Conservation (phyloP, 2,797 vertebrate species). For the Halcyon smyrnensis region DNA sequence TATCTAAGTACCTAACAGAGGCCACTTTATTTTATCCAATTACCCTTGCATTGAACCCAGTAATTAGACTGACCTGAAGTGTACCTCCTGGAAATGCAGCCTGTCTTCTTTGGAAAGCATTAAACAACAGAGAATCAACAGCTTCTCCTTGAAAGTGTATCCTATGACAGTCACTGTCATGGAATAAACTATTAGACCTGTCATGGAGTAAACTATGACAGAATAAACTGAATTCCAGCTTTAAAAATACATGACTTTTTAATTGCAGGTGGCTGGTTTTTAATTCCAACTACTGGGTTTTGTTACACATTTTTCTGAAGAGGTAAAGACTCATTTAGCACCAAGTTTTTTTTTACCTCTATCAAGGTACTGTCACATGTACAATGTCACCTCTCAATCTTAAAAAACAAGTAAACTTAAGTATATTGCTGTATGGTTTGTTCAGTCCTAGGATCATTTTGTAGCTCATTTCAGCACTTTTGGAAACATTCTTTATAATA, state of each 20-base stretch:
- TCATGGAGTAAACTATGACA: no score
- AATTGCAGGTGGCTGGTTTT: not conserved
- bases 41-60: not conserved
- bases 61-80: not conserved
- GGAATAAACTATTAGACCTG: no score
- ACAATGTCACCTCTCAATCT: not conserved
- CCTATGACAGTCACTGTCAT: not conserved
- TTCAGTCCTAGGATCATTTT: not conserved
- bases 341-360: not conserved
- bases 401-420: not conserved
- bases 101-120: not conserved
- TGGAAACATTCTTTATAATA: not conserved
- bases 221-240: not conserved
- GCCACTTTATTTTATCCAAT: not conserved
- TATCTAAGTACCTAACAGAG: not conserved
- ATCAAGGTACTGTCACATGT: not conserved
- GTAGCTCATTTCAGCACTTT: not conserved
- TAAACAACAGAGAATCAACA: not conserved
- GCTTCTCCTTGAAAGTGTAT: not conserved
- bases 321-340: not conserved
- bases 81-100: not conserved
- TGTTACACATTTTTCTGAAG: not conserved
- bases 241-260: not conserved
- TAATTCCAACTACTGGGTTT: not conserved
- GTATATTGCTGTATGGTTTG: not conserved